These are phyloP conservation scores for Apis cerana DNA, from an alignment of 1,140 invertebrate species.

Conservation along the genomic window DNA sequence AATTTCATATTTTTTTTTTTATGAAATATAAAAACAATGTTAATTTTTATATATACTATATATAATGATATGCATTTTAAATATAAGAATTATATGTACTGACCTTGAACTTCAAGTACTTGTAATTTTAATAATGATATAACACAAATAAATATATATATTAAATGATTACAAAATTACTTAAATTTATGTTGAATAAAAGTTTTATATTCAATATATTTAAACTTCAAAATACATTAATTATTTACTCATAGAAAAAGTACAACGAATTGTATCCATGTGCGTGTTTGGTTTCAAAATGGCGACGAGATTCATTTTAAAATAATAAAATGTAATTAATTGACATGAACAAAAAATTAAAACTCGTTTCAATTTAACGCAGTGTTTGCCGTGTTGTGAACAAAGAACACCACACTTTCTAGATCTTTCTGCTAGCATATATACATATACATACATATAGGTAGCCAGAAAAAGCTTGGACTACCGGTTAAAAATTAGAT, in stretches of 20 bases:
- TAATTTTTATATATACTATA: neutral
- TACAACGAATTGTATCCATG: conserved; percentile 44
- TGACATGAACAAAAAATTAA: conserved; percentile 31
- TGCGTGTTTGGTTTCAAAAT: conserved; percentile 62
- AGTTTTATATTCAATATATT: neutral
- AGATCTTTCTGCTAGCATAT: conserved; percentile 40
- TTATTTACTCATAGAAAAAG: neutral
- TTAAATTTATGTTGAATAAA: neutral
- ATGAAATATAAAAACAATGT: neutral
- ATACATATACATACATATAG: neutral
- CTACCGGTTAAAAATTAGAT: conserved; percentile 24
- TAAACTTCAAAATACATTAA: neutral
- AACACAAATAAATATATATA: neutral
- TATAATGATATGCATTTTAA: neutral
- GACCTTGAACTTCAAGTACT: conserved; percentile 39
- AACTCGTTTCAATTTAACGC: conserved; percentile 2
- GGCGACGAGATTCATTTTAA: conserved; percentile 43
- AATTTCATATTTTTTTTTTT: neutral
- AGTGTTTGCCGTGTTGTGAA: conserved; percentile 20
- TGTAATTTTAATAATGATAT: conserved; percentile 14
- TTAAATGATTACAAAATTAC: neutral
- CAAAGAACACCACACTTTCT: conserved; percentile 53
- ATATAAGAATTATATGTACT: neutral
- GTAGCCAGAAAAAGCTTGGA: neutral
- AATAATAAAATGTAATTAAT: conserved; percentile 44